These are phyloP conservation scores for Brachyistius frenatus DNA, from an alignment of 2,113 vertebrate species.

Conservation along the genomic window DNA sequence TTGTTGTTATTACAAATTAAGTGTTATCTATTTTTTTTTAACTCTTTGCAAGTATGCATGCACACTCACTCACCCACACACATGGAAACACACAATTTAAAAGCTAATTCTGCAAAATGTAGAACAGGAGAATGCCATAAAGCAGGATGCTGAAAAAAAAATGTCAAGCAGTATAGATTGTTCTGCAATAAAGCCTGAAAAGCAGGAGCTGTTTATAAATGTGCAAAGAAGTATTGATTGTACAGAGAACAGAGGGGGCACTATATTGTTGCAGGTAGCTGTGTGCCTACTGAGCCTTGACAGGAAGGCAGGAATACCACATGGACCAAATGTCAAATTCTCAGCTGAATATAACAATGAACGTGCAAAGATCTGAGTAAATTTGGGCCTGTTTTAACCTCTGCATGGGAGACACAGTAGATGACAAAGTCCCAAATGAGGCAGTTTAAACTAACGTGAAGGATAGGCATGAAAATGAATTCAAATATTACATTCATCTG, in stretches of 20 bases:
- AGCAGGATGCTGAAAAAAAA: neutral
- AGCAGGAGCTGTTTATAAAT: constrained; percentile 31
- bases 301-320: neutral
- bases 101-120: too few species aligned
- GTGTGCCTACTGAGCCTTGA: constrained; percentile 9
- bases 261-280: constrained; percentile 17
- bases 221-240: constrained; percentile 49
- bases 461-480: too few species aligned
- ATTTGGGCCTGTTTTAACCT: neutral
- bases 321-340: neutral
- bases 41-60: too few species aligned
- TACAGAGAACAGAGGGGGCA: neutral
- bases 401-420: neutral
- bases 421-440: too few species aligned
- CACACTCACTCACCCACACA: too few species aligned
- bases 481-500: neutral
- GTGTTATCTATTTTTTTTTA: too few species aligned
- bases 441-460: too few species aligned
- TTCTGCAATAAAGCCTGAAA: constrained; percentile 18
- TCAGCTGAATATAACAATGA: neutral
- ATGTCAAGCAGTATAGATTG: neutral
- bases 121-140: neutral
- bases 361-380: neutral
- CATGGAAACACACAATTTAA: too few species aligned
- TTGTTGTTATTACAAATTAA: too few species aligned